A percentile compares a stretch with the other conserved stretches of the same genome.
Evolutionary conservation across 2,797 vertebrate species (phyloP).

Genomic region (Pygocentrus nattereri): DNA sequence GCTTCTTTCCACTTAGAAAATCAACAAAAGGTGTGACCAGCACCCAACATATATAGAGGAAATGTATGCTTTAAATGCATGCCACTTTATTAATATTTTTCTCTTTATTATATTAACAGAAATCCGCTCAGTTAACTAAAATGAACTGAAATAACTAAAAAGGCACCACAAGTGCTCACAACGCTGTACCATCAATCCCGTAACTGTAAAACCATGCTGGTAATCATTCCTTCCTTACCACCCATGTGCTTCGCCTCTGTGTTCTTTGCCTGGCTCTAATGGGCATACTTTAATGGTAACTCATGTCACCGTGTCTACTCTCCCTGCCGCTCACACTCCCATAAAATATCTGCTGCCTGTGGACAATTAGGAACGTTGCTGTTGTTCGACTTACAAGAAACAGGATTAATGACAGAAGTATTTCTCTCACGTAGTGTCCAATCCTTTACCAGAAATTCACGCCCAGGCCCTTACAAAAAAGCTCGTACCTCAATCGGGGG

Average conservation of each 20-base stretch:
- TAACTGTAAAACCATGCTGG: conserved; percentile 22
- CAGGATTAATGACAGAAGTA: conserved; percentile 46
- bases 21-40: too few relatives aligned
- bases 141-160: neutral
- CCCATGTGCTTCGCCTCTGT: conserved; percentile 31
- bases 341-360: conserved; percentile 56
- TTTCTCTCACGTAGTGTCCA: conserved; percentile 36
- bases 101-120: neutral
- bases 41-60: too few relatives aligned
- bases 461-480: conserved; percentile 21
- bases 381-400: conserved; percentile 59
- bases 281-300: conserved; percentile 51
- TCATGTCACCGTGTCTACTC: conserved; percentile 49
- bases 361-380: conserved; percentile 53
- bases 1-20: too few relatives aligned
- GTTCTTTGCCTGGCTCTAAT: conserved; percentile 33
- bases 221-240: conserved; percentile 38
- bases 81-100: too few relatives aligned
- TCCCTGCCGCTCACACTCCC: conserved; percentile 32
- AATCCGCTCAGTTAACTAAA: neutral
- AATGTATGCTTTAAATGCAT: too few relatives aligned
- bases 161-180: neutral
- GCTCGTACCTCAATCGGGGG: conserved; percentile 14
- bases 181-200: neutral
- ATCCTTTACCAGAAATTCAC: conserved; percentile 54